Evolutionary conservation across 2,113 vertebrate genomes (phyloP).

Genomic region (Poicephalus meyeri): DNA sequence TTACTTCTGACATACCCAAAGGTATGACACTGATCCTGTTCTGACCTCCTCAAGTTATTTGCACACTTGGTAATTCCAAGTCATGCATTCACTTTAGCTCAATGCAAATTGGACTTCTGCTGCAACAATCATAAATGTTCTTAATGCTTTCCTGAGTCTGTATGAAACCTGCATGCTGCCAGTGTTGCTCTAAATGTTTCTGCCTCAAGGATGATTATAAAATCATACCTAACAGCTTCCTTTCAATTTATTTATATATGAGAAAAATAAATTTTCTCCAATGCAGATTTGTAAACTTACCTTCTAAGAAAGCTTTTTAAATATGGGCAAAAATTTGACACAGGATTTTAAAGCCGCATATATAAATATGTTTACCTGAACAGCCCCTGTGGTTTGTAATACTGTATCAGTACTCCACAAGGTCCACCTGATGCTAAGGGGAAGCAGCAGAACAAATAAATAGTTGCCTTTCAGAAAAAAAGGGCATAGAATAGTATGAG

Average conservation of each 20-base stretch:
- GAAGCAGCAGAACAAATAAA: background rate
- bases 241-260: conserved; percentile 31
- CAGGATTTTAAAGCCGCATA: conserved; percentile 16
- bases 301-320: conserved; percentile 5
- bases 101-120: conserved; percentile 3
- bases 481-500: background rate
- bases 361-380: conserved; percentile 15
- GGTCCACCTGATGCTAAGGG: background rate
- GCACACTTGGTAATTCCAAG: background rate
- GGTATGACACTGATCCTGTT: background rate
- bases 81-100: background rate
- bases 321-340: background rate
- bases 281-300: background rate
- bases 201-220: conserved; percentile 1
- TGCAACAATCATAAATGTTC: conserved; percentile 23
- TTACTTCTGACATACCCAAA: conserved; percentile 20
- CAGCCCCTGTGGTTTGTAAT: background rate
- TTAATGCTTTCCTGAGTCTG: background rate
- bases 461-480: background rate
- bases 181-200: conserved; percentile 14
- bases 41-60: background rate
- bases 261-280: conserved; percentile 22
- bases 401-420: background rate
- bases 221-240: background rate
- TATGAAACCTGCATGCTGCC: background rate